A percentile compares a stretch with the other conserved stretches of the same genome.
Conservation (phyloP, 2,797 vertebrate genomes). For the Sebastes hopkinsi region DNA sequence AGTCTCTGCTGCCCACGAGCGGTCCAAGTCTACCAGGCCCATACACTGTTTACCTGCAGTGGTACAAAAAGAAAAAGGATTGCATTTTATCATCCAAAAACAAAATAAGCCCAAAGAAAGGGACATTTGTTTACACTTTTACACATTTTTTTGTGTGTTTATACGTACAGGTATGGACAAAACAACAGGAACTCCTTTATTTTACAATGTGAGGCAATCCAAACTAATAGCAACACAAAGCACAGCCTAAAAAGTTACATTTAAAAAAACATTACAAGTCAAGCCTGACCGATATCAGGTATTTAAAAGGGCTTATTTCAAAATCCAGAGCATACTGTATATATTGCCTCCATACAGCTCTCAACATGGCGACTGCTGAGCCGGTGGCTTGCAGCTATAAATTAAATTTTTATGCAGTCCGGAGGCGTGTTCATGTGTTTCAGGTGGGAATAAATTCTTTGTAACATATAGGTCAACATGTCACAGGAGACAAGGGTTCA, state of each 20-base stretch:
- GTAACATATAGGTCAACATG: too few relatives aligned
- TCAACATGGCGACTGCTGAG: too few relatives aligned
- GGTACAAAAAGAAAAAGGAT: neutral
- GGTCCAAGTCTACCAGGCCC: conserved; percentile 96
- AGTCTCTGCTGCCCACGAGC: conserved; percentile 91
- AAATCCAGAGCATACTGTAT: too few relatives aligned
- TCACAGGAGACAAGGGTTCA: too few relatives aligned
- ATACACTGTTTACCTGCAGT: conserved; percentile 90
- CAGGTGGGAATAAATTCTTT: too few relatives aligned
- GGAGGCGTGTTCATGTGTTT: too few relatives aligned
- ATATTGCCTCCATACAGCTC: too few relatives aligned
- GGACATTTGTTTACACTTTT: neutral
- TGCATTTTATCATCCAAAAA: neutral
- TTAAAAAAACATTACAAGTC: neutral
- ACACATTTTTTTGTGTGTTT: neutral
- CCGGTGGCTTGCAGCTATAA: too few relatives aligned
- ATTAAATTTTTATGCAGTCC: too few relatives aligned
- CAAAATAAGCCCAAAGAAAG: neutral
- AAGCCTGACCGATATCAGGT: neutral
- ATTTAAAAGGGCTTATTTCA: too few relatives aligned
- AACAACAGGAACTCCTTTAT: neutral
- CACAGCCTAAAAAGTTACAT: neutral
- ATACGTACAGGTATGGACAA: neutral
- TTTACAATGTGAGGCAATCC: neutral
- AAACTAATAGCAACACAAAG: neutral